Evolutionary conservation across 2,888 invertebrate species (phyloP).

Genomic region (Dicranocentrus wangi): DNA sequence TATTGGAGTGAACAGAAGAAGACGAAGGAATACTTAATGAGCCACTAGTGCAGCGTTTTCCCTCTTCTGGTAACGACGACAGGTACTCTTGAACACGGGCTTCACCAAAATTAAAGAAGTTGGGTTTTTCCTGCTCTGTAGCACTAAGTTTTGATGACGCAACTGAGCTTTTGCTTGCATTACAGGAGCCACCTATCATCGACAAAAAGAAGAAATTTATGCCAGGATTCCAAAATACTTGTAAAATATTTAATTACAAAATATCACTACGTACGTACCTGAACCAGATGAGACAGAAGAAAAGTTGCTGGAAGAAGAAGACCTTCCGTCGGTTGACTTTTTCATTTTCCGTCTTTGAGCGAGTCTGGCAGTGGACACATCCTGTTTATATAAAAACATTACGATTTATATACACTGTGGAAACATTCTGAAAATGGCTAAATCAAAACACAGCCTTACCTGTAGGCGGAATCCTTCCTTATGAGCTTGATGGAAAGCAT

Average conservation of each 20-base stretch:
- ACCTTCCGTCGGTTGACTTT: constrained; percentile 76
- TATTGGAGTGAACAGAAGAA: constrained; percentile 58
- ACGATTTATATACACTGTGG: too few relatives aligned
- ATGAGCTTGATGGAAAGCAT: constrained; percentile 82
- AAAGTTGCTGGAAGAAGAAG: constrained; percentile 76
- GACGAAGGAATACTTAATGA: constrained; percentile 63
- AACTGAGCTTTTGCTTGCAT: constrained; percentile 67
- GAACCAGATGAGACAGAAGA: constrained; percentile 75
- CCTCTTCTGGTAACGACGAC: constrained; percentile 76
- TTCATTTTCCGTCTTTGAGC: constrained; percentile 82
- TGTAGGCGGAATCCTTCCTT: constrained; percentile 83
- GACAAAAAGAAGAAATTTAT: constrained; percentile 21
- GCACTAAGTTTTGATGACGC: constrained; percentile 71
- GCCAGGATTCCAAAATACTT: constrained; percentile 2
- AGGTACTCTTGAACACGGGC: constrained; percentile 77
- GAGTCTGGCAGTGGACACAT: constrained; percentile 82
- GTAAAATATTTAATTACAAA: constrained; percentile 6
- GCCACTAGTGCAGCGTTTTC: constrained; percentile 72
- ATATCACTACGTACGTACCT: too few relatives aligned
- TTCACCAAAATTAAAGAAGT: constrained; percentile 77
- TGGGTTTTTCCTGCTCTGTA: constrained; percentile 68
- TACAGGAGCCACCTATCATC: constrained; percentile 71
- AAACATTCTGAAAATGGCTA: too few relatives aligned
- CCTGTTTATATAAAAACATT: constrained; percentile 75
- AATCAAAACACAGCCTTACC: too few relatives aligned